phyloP scores from a whole-genome alignment of 2,113 vertebrate genomes.

The Hippolais icterina region DNA sequence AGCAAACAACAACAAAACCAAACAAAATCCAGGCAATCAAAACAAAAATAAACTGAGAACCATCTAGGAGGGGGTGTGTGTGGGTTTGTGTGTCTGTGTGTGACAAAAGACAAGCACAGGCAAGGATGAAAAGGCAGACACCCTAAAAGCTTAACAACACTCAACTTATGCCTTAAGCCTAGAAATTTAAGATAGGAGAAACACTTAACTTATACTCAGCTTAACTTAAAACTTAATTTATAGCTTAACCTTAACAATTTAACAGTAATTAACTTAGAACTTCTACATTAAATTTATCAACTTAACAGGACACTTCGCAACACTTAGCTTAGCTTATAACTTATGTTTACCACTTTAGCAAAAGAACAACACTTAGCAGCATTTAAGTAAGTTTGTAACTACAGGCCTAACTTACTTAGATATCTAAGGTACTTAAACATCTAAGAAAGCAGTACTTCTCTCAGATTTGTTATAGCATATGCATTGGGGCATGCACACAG shows the following conservation, averaged over 20 bases:
- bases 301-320: neutral
- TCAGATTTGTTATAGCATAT: neutral
- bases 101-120: neutral
- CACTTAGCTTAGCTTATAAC: neutral
- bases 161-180: neutral
- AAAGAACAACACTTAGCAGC: neutral
- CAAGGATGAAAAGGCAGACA: neutral
- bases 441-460: neutral
- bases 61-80: neutral
- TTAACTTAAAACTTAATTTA: neutral
- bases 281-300: neutral
- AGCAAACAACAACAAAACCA: neutral
- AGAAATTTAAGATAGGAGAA: neutral
- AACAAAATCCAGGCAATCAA: neutral
- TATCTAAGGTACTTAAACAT: neutral
- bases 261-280: neutral
- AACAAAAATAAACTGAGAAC: neutral
- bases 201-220: neutral
- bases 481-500: too few relatives aligned
- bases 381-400: neutral
- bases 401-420: neutral
- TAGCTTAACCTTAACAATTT: neutral
- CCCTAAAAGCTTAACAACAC: neutral
- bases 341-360: neutral
- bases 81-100: too few relatives aligned